These are phyloP conservation scores for Leptinotarsa peninsularis DNA, from an alignment of 2,888 invertebrate genomes.

Conservation along the genomic window DNA sequence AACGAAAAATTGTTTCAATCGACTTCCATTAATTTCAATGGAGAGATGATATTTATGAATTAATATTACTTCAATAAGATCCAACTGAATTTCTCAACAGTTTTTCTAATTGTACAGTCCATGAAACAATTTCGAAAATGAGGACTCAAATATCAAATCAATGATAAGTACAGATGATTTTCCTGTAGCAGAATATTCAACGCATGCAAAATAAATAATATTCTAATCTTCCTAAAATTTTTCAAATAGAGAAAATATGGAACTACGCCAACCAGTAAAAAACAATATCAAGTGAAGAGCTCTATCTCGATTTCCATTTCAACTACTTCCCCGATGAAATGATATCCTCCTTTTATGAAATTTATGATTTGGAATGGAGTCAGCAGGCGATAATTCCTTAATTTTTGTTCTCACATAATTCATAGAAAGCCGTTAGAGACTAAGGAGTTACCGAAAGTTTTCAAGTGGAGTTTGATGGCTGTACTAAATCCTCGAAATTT, in stretches of 20 bases:
- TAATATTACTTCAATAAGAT: too few species aligned
- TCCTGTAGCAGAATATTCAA: too few species aligned
- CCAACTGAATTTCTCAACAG: too few species aligned
- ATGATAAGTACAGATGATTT: too few species aligned
- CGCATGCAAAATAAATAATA: too few species aligned
- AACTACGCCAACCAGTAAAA: not conserved
- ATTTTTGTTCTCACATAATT: constrained; percentile 14
- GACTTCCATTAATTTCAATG: too few species aligned
- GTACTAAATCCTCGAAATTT: not conserved
- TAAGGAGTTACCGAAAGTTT: constrained; percentile 6
- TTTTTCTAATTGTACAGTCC: too few species aligned
- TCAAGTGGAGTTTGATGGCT: constrained; percentile 14
- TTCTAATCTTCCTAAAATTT: too few species aligned
- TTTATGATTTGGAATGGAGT: constrained; percentile 20
- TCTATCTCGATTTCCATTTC: not conserved
- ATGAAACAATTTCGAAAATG: too few species aligned
- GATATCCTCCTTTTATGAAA: not conserved
- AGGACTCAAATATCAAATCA: too few species aligned
- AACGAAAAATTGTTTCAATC: too few species aligned
- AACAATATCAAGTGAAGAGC: not conserved
- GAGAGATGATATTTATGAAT: too few species aligned
- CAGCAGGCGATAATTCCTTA: constrained; percentile 14
- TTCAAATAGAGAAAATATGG: not conserved
- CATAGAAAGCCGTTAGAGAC: constrained; percentile 9
- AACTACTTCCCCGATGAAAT: constrained; percentile 5